A percentile compares a stretch with the other conserved stretches of the same genome.
phyloP scores from a whole-genome alignment of 2,113 vertebrate genomes.

The Setophaga petechia region DNA sequence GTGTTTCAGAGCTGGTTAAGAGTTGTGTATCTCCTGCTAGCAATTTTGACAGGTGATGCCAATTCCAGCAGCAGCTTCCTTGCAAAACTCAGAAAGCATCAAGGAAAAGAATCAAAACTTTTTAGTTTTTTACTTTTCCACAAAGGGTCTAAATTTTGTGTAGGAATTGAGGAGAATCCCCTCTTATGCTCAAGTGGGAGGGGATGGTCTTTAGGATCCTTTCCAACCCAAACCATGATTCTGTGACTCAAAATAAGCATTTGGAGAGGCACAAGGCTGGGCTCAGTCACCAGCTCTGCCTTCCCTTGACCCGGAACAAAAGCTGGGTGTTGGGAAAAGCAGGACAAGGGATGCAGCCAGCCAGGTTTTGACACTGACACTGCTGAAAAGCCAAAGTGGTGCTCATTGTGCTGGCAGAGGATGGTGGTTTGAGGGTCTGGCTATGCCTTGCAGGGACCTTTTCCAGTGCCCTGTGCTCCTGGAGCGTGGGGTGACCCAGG shows the following conservation, averaged over 20 bases:
- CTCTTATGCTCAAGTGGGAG: background rate
- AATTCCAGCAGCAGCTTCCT: background rate
- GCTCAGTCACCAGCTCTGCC: background rate
- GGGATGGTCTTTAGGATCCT: background rate
- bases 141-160: rapidly evolving
- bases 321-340: background rate
- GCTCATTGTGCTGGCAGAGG: background rate
- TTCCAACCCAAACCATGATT: background rate
- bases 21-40: background rate
- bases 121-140: rapidly evolving
- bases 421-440: background rate
- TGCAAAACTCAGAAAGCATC: background rate
- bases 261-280: rapidly evolving
- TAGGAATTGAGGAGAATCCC: background rate
- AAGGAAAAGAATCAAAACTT: background rate
- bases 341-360: rapidly evolving
- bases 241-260: background rate
- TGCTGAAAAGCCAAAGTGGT: background rate
- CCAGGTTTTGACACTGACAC: rapidly evolving
- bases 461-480: background rate
- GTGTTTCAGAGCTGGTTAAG: conserved; percentile 62
- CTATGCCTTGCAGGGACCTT: background rate
- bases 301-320: background rate
- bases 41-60: conserved; percentile 1
- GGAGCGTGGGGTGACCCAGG: rapidly evolving